Base-by-base conservation (phyloP, 2,797 vertebrate species). In the Gouania willdenowi region DNA sequence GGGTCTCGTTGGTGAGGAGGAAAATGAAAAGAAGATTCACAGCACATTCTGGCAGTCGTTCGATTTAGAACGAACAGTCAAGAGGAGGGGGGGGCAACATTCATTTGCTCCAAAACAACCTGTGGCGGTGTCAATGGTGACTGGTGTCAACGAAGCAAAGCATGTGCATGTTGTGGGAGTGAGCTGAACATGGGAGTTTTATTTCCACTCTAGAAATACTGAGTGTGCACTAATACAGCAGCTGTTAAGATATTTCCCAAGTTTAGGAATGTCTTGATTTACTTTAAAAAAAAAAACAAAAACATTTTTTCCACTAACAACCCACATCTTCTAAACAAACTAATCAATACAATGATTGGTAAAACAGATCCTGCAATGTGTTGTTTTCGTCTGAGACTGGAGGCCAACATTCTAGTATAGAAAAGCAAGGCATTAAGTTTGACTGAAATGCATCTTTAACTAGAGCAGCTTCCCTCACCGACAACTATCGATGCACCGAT, bases 241-340 rank as follows among this genome's bases (percentile, higher is more conserved):
- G 95, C 93, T 89, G 71, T 81, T 79, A 84, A 81, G 72, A 82
- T 86, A 71, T 72, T 82, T 88, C 92, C 93, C 92, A 92, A 93
- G 86, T 91, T n/a, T 87, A 95, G 94, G 94, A 98, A 98, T 97
- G 94, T 98, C 88, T 94, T 91, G 90, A 92, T 93, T 94, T 86
- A 89, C 85, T 90, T 88, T 62, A 73, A 1, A 23, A 41, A 27
- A 18, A 26, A 26, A 11, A 10, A 23, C 5, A 24, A 36, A n/a
- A 75, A 74, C 83, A 79, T 54, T 63, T 79, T 75, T 82, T 74
- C 89, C 86, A 90, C 90, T 92, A 92, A 87, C 89, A 88, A 86
- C 91, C 86, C 86, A 89, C 88, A 87, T 83, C 81, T 86, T 94
- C 92, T 94, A 93, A 91, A 94, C 91, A 88, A 97, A 93, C 92